These are phyloP conservation scores for Cyprinodon brontotheroides DNA, from an alignment of 2,113 vertebrate genomes.

Conservation along the genomic window DNA sequence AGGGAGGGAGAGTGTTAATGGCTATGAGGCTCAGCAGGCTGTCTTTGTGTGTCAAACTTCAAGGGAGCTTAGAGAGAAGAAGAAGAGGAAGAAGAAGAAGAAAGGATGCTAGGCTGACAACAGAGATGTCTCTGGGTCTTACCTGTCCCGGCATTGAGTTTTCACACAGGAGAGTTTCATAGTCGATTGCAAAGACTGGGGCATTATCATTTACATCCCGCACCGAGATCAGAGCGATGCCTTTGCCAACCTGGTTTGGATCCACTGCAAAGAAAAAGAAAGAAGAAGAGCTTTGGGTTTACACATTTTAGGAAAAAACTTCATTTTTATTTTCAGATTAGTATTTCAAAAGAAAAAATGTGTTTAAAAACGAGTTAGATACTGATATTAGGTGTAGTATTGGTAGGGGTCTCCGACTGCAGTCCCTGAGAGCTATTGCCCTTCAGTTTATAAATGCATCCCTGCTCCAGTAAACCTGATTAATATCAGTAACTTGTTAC, in stretches of 20 bases:
- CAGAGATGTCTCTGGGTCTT: slow-evolving; percentile 40
- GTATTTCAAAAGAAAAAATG: no score
- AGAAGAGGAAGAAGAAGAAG: slow-evolving; percentile 6
- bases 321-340: slow-evolving; percentile 13
- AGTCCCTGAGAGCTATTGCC: no score
- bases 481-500: no score
- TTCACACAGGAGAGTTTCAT: slow-evolving; percentile 93
- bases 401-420: no score
- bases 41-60: slow-evolving; percentile 49
- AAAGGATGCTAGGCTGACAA: slow-evolving; percentile 1
- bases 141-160: slow-evolving; percentile 90
- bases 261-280: slow-evolving; percentile 82
- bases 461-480: no score
- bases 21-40: slow-evolving; percentile 46
- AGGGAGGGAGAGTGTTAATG: slow-evolving; percentile 57
- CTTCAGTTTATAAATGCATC: no score
- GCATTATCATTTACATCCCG: slow-evolving; percentile 95
- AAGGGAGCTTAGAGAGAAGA: slow-evolving; percentile 3
- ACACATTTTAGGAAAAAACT: slow-evolving; percentile 23
- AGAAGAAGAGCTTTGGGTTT: slow-evolving; percentile 1
- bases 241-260: slow-evolving; percentile 90
- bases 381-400: no score
- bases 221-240: slow-evolving; percentile 87
- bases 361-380: no score
- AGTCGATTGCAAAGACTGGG: slow-evolving; percentile 93